These are phyloP conservation scores for Pontoporia blainvillei DNA, from an alignment of 2,113 vertebrate genomes.

Conservation along the genomic window DNA sequence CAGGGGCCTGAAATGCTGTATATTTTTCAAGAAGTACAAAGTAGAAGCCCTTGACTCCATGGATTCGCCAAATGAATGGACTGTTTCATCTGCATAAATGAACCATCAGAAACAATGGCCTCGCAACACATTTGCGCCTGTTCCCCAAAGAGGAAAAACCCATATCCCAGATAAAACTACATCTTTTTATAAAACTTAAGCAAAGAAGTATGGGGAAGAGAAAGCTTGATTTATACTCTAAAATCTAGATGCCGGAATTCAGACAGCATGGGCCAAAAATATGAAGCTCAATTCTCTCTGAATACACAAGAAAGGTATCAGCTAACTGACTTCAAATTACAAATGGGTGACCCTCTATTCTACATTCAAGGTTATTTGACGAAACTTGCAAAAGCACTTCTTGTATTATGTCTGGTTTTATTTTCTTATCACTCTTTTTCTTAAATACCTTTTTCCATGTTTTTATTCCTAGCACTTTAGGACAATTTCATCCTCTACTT, in stretches of 20 bases:
- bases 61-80: constrained; percentile 73
- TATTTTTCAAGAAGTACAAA: constrained; percentile 70
- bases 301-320: background rate
- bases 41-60: constrained; percentile 71
- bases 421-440: background rate
- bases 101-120: constrained; percentile 78
- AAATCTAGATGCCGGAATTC: background rate
- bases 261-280: background rate
- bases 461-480: background rate
- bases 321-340: background rate
- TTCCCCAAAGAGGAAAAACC: constrained; percentile 56
- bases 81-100: constrained; percentile 75
- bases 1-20: constrained; percentile 70
- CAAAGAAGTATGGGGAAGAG: background rate
- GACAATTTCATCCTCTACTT: background rate
- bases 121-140: constrained; percentile 45
- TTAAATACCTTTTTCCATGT: background rate
- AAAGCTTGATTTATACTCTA: constrained; percentile 23
- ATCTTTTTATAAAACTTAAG: constrained; percentile 8
- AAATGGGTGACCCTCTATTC: background rate
- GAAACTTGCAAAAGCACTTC: background rate
- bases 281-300: background rate
- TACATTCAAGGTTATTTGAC: background rate
- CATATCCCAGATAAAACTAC: background rate
- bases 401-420: background rate